Percentiles rank a stretch among this genome's conserved stretches.
These are phyloP conservation scores for Melierax canorus DNA, from an alignment of 2,113 vertebrate species.

Conservation along the genomic window DNA sequence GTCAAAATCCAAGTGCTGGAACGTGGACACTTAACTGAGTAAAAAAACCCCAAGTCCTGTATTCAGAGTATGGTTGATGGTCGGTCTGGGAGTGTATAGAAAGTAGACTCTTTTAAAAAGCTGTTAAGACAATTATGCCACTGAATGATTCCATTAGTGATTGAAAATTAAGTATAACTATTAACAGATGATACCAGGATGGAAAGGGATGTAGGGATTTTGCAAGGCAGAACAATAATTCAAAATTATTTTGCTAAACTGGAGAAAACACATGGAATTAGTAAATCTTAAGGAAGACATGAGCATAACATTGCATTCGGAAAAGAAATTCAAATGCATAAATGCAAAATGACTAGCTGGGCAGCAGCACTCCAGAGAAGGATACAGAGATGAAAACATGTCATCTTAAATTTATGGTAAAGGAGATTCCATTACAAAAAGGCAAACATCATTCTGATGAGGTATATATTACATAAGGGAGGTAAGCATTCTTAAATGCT, in stretches of 20 bases:
- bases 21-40: background rate
- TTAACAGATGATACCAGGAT: background rate
- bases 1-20: background rate
- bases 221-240: background rate
- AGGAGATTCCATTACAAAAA: background rate
- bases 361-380: background rate
- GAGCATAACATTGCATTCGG: background rate
- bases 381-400: background rate
- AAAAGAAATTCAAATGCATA: background rate
- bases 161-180: background rate
- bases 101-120: background rate
- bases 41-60: background rate
- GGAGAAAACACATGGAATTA: background rate
- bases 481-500: background rate
- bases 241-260: background rate
- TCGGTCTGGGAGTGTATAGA: background rate
- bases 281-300: background rate
- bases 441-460: background rate
- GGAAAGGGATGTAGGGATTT: background rate
- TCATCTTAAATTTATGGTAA: background rate
- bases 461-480: background rate
- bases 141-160: background rate
- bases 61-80: background rate
- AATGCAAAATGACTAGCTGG: background rate
- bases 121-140: background rate